Evolutionary conservation across 2,888 invertebrate species (phyloP).

Genomic region (Galeruca laticollis): DNA sequence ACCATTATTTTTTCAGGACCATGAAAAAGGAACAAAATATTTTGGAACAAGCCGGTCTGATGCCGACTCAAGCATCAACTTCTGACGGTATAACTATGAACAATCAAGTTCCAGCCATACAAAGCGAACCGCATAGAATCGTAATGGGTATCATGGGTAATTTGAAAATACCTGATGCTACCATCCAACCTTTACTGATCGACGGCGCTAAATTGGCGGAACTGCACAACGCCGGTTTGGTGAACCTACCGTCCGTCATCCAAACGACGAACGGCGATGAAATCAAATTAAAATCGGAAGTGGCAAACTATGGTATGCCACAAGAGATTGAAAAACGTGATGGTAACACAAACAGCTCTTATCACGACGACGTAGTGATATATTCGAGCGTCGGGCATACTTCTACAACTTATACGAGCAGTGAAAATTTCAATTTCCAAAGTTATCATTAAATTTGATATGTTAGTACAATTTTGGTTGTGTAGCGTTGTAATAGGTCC

Average conservation of each 20-base stretch:
- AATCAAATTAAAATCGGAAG: slow-evolving; percentile 55
- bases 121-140: slow-evolving; percentile 51
- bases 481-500: neutral
- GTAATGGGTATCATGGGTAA: slow-evolving; percentile 58
- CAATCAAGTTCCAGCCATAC: slow-evolving; percentile 34
- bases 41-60: slow-evolving; percentile 29
- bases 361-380: slow-evolving; percentile 44
- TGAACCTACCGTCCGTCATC: slow-evolving; percentile 52
- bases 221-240: slow-evolving; percentile 52
- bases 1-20: slow-evolving; percentile 30
- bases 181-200: slow-evolving; percentile 55
- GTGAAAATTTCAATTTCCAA: slow-evolving; percentile 47
- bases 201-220: slow-evolving; percentile 59
- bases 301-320: slow-evolving; percentile 48
- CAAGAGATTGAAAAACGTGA: slow-evolving; percentile 48
- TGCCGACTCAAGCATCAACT: slow-evolving; percentile 30
- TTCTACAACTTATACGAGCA: slow-evolving; percentile 46
- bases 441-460: slow-evolving; percentile 40
- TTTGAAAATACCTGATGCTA: slow-evolving; percentile 47
- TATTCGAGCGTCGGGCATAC: slow-evolving; percentile 48
- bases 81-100: slow-evolving; percentile 20
- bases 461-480: slow-evolving; percentile 8
- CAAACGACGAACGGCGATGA: slow-evolving; percentile 54
- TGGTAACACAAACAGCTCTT: slow-evolving; percentile 35
- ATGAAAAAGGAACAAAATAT: slow-evolving; percentile 37